These are phyloP conservation scores for Drosophila cracens DNA, from an alignment of 2,888 invertebrate genomes.

Conservation along the genomic window DNA sequence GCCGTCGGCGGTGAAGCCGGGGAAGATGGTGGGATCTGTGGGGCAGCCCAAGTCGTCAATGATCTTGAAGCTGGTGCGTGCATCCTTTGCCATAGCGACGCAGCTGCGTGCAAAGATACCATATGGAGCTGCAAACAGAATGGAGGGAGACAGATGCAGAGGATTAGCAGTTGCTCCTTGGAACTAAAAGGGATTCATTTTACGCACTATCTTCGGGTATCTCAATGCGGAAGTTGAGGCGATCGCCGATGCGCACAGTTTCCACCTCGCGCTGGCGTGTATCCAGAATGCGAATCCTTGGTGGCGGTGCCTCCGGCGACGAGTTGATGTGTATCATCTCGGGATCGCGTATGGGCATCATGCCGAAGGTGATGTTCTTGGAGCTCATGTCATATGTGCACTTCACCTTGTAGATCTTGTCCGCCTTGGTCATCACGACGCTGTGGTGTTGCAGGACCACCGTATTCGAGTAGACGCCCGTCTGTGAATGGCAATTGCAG, in stretches of 20 bases:
- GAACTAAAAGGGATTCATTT: background rate
- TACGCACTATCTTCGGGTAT: constrained; percentile 97
- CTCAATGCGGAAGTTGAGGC: constrained; percentile 97
- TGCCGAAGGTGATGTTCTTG: constrained; percentile 97
- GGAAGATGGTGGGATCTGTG: constrained; percentile 96
- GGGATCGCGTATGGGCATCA: constrained; percentile 98
- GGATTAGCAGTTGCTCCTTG: background rate
- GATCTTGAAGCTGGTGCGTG: constrained; percentile 97
- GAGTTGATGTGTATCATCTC: constrained; percentile 98
- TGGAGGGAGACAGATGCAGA: constrained; percentile 1
- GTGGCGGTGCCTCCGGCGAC: constrained; percentile 97
- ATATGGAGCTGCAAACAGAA: constrained; percentile 91
- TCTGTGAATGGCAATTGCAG: constrained; percentile 86
- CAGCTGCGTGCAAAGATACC: constrained; percentile 98
- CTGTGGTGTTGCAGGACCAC: constrained; percentile 97
- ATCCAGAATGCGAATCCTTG: constrained; percentile 96
- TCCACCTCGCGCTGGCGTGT: constrained; percentile 94
- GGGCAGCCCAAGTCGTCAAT: constrained; percentile 98
- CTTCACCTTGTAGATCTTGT: constrained; percentile 98
- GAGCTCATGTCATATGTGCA: constrained; percentile 98
- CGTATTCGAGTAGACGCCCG: constrained; percentile 96
- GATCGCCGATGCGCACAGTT: constrained; percentile 97
- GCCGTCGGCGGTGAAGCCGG: constrained; percentile 95
- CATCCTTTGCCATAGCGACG: constrained; percentile 98
- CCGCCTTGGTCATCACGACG: constrained; percentile 98